Percentiles rank a stretch among this genome's conserved stretches.
Evolutionary conservation across 2,113 vertebrate genomes (phyloP).

Genomic region (Carlito syrichta): DNA sequence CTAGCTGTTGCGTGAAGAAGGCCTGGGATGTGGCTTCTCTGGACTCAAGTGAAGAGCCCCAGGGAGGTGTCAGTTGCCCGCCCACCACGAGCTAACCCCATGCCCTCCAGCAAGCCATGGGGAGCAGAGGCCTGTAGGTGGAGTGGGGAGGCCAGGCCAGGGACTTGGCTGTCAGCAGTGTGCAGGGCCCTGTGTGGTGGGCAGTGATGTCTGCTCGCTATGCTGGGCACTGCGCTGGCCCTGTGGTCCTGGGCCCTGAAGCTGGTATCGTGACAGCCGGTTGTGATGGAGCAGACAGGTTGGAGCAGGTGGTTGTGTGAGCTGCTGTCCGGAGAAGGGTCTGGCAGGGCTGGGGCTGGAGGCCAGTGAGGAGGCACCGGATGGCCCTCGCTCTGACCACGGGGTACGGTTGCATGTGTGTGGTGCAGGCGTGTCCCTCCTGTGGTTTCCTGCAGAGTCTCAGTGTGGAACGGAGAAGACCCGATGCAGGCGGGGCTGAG

Average conservation of each 20-base stretch:
- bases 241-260: no score
- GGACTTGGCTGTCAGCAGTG: rapidly evolving
- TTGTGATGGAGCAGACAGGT: background rate
- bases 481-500: no score
- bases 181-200: no score
- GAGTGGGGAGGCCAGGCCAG: background rate
- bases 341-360: background rate
- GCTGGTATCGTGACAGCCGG: background rate
- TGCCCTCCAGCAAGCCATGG: background rate
- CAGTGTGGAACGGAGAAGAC: rapidly evolving
- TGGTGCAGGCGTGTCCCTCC: background rate
- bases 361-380: background rate
- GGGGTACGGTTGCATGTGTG: background rate
- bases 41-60: background rate
- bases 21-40: background rate
- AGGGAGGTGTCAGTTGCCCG: background rate
- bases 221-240: rapidly evolving
- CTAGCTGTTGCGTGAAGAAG: background rate
- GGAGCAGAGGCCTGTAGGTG: no score
- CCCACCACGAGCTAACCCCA: background rate
- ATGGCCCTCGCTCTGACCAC: background rate
- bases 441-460: background rate
- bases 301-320: background rate
- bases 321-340: background rate
- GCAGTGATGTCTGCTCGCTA: no score